A percentile compares a stretch with the other conserved stretches of the same genome.
Conservation (phyloP, 2,113 vertebrate species). For the Hemibagrus wyckioides region DNA sequence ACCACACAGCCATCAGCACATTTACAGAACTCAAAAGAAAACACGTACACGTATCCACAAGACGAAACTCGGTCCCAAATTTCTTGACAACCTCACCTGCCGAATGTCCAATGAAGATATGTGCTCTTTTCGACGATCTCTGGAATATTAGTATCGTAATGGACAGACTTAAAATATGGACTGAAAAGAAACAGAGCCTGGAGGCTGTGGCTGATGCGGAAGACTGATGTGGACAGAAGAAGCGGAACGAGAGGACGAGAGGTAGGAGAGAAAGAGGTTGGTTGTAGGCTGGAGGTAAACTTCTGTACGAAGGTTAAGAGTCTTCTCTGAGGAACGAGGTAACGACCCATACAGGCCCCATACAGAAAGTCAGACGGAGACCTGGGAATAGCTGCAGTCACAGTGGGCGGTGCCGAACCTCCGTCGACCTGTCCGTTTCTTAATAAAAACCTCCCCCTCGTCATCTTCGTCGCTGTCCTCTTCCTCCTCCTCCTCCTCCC, state of each 20-base stretch:
- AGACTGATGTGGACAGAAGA: conserved; percentile 18
- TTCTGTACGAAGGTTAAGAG: neutral
- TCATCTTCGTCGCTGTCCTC: conserved; percentile 45
- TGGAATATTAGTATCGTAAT: neutral
- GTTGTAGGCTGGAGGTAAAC: conserved; percentile 38
- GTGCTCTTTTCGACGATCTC: conserved; percentile 50
- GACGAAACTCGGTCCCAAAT: conserved; percentile 42
- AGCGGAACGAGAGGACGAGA: conserved; percentile 23
- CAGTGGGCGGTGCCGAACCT: conserved; percentile 44
- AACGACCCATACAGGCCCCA: neutral
- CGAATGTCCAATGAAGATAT: conserved; percentile 37
- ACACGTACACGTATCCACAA: conserved; percentile 48
- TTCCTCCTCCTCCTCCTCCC: conserved; percentile 36
- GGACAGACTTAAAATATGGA: neutral
- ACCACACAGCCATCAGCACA: conserved; percentile 23
- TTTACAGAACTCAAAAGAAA: conserved; percentile 33
- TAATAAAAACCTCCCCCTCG: conserved; percentile 30
- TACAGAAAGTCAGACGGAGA: conserved; percentile 44
- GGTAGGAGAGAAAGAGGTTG: conserved; percentile 35
- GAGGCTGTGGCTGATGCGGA: conserved; percentile 17
- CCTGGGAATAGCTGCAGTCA: conserved; percentile 50
- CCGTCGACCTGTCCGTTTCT: conserved; percentile 28
- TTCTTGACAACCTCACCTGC: neutral
- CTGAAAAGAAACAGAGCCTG: conserved; percentile 15
- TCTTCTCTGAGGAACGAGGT: conserved; percentile 10